Conservation (phyloP, 2,113 vertebrate species). For the Brachypteracias leptosomus region DNA sequence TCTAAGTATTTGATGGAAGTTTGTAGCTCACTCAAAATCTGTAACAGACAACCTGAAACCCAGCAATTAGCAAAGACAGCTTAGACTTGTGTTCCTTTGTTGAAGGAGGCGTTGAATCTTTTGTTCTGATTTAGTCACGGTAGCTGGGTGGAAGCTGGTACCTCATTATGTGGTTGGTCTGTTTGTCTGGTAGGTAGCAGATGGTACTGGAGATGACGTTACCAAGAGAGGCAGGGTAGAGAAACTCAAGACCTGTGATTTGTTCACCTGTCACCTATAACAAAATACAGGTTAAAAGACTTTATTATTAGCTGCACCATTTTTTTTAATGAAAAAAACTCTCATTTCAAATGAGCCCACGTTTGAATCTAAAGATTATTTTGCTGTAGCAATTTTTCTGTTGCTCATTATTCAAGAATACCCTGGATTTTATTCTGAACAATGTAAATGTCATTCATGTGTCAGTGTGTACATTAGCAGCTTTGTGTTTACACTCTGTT, state of each 20-base stretch:
- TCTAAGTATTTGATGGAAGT: conserved; percentile 73
- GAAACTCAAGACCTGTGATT: conserved; percentile 79
- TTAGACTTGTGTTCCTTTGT: conserved; percentile 80
- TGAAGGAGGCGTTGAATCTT: conserved; percentile 80
- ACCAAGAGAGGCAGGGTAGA: conserved; percentile 72
- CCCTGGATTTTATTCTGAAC: conserved; percentile 58
- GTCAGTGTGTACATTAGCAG: conserved; percentile 72
- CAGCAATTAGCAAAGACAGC: conserved; percentile 80
- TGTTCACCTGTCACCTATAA: conserved; percentile 83
- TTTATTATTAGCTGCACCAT: conserved; percentile 54
- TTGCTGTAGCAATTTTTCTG: conserved; percentile 13
- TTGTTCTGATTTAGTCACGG: conserved; percentile 86
- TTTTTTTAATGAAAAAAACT: conserved; percentile 44
- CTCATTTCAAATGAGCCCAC: background rate
- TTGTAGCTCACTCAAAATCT: conserved; percentile 73
- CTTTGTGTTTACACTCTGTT: conserved; percentile 75
- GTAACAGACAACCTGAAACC: conserved; percentile 79
- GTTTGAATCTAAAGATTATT: background rate
- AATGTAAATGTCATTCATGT: conserved; percentile 77
- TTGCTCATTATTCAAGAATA: conserved; percentile 59
- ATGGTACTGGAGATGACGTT: conserved; percentile 78
- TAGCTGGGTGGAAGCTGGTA: conserved; percentile 83
- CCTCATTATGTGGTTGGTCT: conserved; percentile 81
- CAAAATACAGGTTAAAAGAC: conserved; percentile 74
- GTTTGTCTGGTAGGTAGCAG: conserved; percentile 80